These are phyloP conservation scores for Bos javanicus DNA, from an alignment of 2,113 vertebrate genomes.

Conservation along the genomic window DNA sequence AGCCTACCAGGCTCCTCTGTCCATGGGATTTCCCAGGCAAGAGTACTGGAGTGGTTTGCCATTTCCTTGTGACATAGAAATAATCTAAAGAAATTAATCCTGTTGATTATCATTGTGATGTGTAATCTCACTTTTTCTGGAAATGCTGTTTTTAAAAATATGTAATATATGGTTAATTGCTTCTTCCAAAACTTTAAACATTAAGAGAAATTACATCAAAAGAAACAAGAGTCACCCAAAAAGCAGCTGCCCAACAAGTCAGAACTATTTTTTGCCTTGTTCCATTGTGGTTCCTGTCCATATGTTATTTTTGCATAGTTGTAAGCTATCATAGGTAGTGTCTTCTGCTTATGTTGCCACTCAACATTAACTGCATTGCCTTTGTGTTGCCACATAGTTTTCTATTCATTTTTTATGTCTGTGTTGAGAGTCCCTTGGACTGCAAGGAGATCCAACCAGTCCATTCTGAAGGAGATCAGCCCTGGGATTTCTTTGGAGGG, in stretches of 20 bases:
- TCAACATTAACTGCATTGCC: background rate
- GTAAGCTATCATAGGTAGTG: background rate
- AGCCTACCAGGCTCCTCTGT: too few species aligned
- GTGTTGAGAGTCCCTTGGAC: background rate
- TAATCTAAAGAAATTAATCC: background rate
- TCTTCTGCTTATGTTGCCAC: background rate
- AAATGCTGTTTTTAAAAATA: background rate
- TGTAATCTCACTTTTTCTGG: background rate
- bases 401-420: background rate
- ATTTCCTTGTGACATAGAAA: background rate
- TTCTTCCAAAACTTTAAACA: background rate
- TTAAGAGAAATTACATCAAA: background rate
- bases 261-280: background rate
- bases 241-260: background rate
- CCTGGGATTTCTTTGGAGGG: too few species aligned
- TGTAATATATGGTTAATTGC: background rate
- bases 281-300: background rate
- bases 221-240: background rate
- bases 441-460: too few species aligned
- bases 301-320: background rate
- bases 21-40: too few species aligned
- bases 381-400: background rate
- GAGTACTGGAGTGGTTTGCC: too few species aligned
- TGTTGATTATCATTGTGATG: background rate
- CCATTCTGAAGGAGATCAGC: too few species aligned